Evolutionary conservation across 1,140 invertebrate species (phyloP).

Genomic region (Lerema accius): DNA sequence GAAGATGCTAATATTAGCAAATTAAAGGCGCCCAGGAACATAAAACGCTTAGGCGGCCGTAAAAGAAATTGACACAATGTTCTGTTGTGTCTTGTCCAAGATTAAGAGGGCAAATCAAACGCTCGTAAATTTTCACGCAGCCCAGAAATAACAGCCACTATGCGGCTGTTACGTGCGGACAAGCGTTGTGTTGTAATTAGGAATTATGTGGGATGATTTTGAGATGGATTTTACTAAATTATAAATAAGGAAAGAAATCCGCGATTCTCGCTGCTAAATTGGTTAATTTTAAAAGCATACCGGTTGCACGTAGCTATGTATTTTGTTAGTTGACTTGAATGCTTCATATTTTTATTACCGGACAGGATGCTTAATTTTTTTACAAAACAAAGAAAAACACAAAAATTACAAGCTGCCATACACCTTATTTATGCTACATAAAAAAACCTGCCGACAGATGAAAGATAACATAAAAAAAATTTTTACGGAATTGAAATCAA

Average conservation of each 20-base stretch:
- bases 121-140: conserved; percentile 65
- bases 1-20: not conserved
- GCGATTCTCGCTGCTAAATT: too few species aligned
- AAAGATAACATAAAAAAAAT: too few species aligned
- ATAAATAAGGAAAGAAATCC: conserved; percentile 79
- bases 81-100: conserved; percentile 60
- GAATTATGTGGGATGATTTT: conserved; percentile 74
- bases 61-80: conserved; percentile 53
- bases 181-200: conserved; percentile 76
- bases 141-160: conserved; percentile 55
- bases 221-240: conserved; percentile 75
- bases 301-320: too few species aligned
- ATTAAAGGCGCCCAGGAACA: conserved; percentile 4
- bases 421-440: too few species aligned
- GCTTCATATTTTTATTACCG: too few species aligned
- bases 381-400: too few species aligned
- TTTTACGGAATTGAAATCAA: too few species aligned
- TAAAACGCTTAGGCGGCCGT: conserved; percentile 49
- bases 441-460: too few species aligned
- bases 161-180: conserved; percentile 46
- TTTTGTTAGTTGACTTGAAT: too few species aligned
- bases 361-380: too few species aligned
- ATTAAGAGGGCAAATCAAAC: conserved; percentile 77
- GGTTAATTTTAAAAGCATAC: too few species aligned
- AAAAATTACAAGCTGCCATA: too few species aligned